Base-by-base conservation (phyloP, 1,140 invertebrate species). In the Augochlora pura region DNA sequence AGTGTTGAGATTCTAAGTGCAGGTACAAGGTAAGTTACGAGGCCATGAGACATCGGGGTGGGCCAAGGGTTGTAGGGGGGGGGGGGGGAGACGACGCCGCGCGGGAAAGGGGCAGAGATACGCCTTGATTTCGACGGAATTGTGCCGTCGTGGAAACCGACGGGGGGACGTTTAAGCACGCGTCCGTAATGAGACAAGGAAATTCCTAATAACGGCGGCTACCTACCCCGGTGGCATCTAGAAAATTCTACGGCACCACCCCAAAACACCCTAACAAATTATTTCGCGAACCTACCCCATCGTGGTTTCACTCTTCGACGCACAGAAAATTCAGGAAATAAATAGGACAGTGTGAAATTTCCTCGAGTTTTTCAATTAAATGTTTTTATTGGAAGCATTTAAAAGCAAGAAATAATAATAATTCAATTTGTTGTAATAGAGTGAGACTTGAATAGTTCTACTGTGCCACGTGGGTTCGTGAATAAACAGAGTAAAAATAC, bases 171-270 rank as follows among this genome's bases (percentile, higher is more conserved):
- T 79, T 79, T 79, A 74, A 79, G 77, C 63, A 74, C 54, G 77
- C 71, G 77, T 79, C 68, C 27, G 71, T 79, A 79, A 79, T 72
- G 77, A 79, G 77, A 79, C 71, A 74, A 73, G 77, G 77, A 79
- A 67, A 79, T 79, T 74, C 77, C 70, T 79, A 74, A 65, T 79
- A 74, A 79, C 52, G 59, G 52, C 38, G 66, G 66, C 39, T 49
- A 60, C n/a, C 57, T 39, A 23, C 63, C 52, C 49, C n/a, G n/a
- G 49, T n/a, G 54, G 52, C 27, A 60, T 66, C 14, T 39, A 25
- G 63, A 66, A 74, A 74, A 74, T 79, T 66, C 74, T n/a, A 9
- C 12, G 10, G 9, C 14, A 10, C 5, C 39, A 18, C 49, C 21
- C 6, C n/a, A 14, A 46, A 14, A 46, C 9, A 14, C 9, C 10